Conservation (phyloP, 2,797 vertebrate genomes). For the Lemur catta region DNA sequence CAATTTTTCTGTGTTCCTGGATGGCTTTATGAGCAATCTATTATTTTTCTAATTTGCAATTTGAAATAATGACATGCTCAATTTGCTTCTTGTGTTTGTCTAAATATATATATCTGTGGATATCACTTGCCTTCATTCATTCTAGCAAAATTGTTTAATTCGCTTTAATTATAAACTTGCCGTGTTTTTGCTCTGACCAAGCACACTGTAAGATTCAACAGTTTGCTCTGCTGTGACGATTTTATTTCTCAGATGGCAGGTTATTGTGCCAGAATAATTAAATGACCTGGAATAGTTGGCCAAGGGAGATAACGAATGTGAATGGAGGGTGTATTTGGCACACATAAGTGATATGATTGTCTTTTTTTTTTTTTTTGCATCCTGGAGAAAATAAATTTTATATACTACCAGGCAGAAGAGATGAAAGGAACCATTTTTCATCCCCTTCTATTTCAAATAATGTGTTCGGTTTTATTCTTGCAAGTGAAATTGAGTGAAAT, state of each 20-base stretch:
- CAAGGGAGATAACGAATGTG: neutral
- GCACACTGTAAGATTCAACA: neutral
- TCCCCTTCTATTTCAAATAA: constrained; percentile 30
- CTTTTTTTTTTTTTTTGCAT: neutral
- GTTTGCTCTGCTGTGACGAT: constrained; percentile 37
- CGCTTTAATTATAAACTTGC: constrained; percentile 58
- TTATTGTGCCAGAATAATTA: constrained; percentile 35
- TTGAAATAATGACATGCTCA: constrained; percentile 52
- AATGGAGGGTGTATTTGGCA: constrained; percentile 36
- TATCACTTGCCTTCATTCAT: constrained; percentile 26
- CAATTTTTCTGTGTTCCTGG: constrained; percentile 58
- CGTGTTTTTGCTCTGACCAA: neutral
- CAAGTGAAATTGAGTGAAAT: neutral
- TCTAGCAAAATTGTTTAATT: constrained; percentile 52
- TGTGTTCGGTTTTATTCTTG: neutral
- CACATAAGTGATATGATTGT: neutral
- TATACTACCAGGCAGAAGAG: neutral
- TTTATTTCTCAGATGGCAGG: constrained; percentile 37
- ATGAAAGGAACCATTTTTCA: neutral
- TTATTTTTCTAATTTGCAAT: constrained; percentile 61
- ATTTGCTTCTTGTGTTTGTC: constrained; percentile 59
- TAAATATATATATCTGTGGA: constrained; percentile 30
- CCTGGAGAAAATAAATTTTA: constrained; percentile 26
- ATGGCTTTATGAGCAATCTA: constrained; percentile 50
- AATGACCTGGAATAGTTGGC: neutral